Conservation (phyloP, 2,888 invertebrate species). For the Watsonalla cultraria region DNA sequence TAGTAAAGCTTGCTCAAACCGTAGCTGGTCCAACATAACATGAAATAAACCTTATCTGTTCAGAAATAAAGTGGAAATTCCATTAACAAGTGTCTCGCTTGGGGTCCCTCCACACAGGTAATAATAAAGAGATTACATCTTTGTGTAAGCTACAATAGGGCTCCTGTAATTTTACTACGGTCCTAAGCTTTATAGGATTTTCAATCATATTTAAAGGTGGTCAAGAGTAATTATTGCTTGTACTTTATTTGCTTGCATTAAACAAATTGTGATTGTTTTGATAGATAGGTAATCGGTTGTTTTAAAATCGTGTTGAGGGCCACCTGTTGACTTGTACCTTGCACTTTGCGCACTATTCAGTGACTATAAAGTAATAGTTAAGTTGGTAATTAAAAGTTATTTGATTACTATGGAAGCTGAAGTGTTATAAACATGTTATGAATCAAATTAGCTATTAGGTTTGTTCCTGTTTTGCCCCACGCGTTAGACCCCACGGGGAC, state of each 20-base stretch:
- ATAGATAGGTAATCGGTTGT: constrained; percentile 57
- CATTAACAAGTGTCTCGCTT: constrained; percentile 11
- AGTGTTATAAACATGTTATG: too few relatives aligned
- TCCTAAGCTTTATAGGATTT: constrained; percentile 21
- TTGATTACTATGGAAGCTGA: neutral
- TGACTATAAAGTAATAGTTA: neutral
- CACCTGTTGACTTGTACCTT: constrained; percentile 51
- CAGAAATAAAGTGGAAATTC: constrained; percentile 23
- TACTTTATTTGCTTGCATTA: constrained; percentile 38
- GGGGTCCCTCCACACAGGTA: constrained; percentile 61
- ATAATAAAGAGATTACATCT: constrained; percentile 75
- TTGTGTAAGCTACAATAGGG: constrained; percentile 72
- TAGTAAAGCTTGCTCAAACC: neutral
- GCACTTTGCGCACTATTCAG: constrained; percentile 19
- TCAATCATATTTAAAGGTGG: constrained; percentile 10
- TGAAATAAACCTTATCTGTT: constrained; percentile 8
- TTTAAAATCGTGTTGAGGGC: constrained; percentile 52
- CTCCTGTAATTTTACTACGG: constrained; percentile 61
- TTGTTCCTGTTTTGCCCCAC: too few relatives aligned
- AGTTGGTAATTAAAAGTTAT: constrained; percentile 3
- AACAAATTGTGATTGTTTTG: constrained; percentile 56
- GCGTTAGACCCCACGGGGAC: too few relatives aligned
- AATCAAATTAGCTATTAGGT: too few relatives aligned
- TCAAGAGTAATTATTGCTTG: constrained; percentile 29
- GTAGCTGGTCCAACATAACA: neutral